These are phyloP conservation scores for Chelonoidis abingdonii DNA, from an alignment of 2,113 vertebrate genomes.

Conservation along the genomic window DNA sequence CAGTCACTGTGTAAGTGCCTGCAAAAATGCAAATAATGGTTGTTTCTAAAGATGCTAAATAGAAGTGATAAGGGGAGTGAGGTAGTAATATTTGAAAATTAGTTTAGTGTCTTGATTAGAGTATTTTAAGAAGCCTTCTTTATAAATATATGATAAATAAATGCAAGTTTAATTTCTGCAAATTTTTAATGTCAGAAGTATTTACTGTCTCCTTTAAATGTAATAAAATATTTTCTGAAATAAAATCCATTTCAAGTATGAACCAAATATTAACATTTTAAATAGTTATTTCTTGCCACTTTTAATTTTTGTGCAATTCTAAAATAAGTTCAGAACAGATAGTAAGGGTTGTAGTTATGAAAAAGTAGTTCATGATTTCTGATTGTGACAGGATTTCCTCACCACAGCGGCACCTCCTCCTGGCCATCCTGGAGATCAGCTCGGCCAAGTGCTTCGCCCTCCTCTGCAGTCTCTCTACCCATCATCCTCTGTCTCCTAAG, in stretches of 20 bases:
- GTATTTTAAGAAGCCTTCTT: neutral
- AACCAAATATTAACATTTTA: neutral
- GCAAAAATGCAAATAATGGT: slow-evolving; percentile 4
- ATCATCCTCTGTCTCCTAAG: neutral
- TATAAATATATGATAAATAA: neutral
- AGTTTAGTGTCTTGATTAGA: neutral
- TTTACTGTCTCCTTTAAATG: neutral
- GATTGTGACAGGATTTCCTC: neutral
- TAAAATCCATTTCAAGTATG: neutral
- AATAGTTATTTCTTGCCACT: neutral
- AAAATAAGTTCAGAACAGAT: slow-evolving; percentile 14
- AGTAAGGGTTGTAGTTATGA: neutral
- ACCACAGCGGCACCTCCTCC: neutral
- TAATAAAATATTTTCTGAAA: slow-evolving; percentile 2
- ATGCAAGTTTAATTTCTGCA: neutral
- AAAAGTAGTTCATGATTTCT: neutral
- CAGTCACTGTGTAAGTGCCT: neutral
- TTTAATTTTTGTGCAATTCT: neutral
- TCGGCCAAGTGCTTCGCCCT: neutral
- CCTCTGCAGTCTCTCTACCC: neutral
- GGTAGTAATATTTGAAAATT: neutral
- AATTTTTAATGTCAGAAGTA: neutral
- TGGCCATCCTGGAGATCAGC: too few relatives aligned
- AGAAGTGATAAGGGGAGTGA: neutral
- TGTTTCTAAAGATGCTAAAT: slow-evolving; percentile 22